Base-by-base conservation (phyloP, 2,888 invertebrate genomes). In the Chesias legatella region DNA sequence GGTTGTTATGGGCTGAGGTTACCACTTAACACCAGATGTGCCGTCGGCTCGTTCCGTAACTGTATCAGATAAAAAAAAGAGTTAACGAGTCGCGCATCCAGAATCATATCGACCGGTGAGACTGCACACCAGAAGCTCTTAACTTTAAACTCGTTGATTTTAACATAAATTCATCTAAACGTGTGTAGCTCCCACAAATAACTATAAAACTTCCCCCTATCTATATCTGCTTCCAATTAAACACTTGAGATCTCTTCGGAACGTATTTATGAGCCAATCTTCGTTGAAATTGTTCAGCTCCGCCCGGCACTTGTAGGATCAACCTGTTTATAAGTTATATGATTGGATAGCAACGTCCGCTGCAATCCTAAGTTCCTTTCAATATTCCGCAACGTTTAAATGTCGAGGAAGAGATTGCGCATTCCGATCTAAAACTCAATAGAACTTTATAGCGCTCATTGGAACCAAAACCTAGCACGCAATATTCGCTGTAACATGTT, bases 341-440 rank as follows among this genome's bases (percentile, higher is more conserved):
- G 38, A 46, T 46, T 33, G 37, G 35, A 40, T 47, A 60, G 63
- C 62, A 60, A 67, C 69, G 62, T 66, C 64, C 55, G 58, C 56
- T 63, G 71, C 77, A 80, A 80, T 77, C 79, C 79, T 57, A 67
- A 52, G 56, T 60, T 72, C 78, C 78, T 73, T 79, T 66, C 68
- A 72, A 73, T 66, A 68, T 65, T 68, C 64, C 48, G 56, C 64
- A 66, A 59, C 58, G 52, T 58, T 65, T 71, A 71, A 75, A 77
- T 75, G 72, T 70, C 72, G 64, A 63, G 56, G 57, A 55, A 58
- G 57, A 60, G 44, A 63, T 63, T 55, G 58, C 53, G 52, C 13
- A 17, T 17, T 17, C 13, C 13, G 13, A 17, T 2, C 13, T 35
- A 48, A 31, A 24, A 21, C n/a, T n/a, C n/a, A n/a, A 10, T 3